These are phyloP conservation scores for Turnix velox DNA, from an alignment of 2,113 vertebrate species.

Conservation along the genomic window DNA sequence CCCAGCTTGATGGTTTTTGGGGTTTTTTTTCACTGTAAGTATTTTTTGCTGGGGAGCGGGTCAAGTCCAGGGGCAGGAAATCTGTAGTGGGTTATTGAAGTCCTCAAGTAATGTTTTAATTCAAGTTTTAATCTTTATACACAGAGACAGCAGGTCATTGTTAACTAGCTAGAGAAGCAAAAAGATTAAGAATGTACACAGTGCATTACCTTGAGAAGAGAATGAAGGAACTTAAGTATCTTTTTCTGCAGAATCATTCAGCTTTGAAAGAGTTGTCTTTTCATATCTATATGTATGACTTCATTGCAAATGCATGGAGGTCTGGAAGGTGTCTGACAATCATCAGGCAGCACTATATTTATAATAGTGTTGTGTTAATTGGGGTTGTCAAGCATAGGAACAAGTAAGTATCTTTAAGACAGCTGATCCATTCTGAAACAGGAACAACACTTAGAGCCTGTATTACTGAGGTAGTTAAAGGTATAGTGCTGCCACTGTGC, in stretches of 20 bases:
- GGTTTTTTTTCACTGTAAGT: not conserved
- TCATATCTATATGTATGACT: not conserved
- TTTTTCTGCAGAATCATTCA: not conserved
- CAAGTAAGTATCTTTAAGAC: not conserved
- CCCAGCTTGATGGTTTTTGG: conserved; percentile 10
- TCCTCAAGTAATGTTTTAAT: conserved; percentile 59
- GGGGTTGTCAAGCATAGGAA: not conserved
- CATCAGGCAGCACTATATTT: not conserved
- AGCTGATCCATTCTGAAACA: not conserved
- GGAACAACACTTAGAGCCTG: not conserved
- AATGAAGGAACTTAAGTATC: not conserved
- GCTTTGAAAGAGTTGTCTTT: conserved; percentile 3
- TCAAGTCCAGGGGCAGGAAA: conserved; percentile 53
- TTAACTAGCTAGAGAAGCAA: conserved; percentile 47
- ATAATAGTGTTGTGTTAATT: not conserved
- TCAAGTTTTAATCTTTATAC: conserved; percentile 57
- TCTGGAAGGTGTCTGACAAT: not conserved
- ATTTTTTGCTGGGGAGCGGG: conserved; percentile 18
- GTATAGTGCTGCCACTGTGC: not conserved
- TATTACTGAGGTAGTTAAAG: not conserved
- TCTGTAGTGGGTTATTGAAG: conserved; percentile 58
- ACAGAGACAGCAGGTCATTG: conserved; percentile 40
- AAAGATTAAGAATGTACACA: conserved; percentile 55
- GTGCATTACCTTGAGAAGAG: not conserved
- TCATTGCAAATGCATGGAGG: not conserved